These are phyloP conservation scores for Cosmia trapezina DNA, from an alignment of 2,888 invertebrate genomes.

Conservation along the genomic window DNA sequence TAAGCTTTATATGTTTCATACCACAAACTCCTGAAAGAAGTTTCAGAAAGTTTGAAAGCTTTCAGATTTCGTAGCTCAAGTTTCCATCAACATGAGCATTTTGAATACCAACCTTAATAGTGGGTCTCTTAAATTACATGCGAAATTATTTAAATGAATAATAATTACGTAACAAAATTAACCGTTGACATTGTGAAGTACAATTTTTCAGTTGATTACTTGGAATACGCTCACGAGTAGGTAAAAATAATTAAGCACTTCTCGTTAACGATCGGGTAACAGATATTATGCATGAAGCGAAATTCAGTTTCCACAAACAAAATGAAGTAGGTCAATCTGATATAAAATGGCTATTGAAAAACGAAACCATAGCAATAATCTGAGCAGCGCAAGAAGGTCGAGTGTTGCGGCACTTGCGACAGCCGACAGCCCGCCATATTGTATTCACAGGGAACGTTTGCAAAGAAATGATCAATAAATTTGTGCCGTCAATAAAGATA, in stretches of 20 bases:
- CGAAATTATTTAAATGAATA: constrained; percentile 55
- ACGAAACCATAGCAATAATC: constrained; percentile 87
- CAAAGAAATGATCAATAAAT: constrained; percentile 90
- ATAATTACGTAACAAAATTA: constrained; percentile 54
- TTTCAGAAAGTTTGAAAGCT: constrained; percentile 7
- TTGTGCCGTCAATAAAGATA: constrained; percentile 89
- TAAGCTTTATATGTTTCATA: not conserved
- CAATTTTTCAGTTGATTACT: constrained; percentile 59
- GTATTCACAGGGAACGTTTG: constrained; percentile 85
- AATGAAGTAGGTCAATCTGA: constrained; percentile 87
- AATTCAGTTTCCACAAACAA: constrained; percentile 86
- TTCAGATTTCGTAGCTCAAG: constrained; percentile 19
- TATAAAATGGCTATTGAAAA: constrained; percentile 88
- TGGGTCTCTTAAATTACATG: constrained; percentile 42
- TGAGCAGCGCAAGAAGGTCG: constrained; percentile 81
- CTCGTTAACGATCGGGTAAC: constrained; percentile 65
- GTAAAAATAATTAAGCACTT: constrained; percentile 63
- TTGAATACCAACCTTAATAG: constrained; percentile 37
- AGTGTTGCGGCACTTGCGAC: constrained; percentile 82
- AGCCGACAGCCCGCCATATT: constrained; percentile 81
- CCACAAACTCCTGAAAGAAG: not conserved
- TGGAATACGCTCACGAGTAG: constrained; percentile 49
- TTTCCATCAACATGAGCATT: constrained; percentile 24
- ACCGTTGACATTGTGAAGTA: constrained; percentile 52
- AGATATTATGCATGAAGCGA: constrained; percentile 75